Conservation (phyloP, 2,113 vertebrate species). For the Forbesichthys agassizii region DNA sequence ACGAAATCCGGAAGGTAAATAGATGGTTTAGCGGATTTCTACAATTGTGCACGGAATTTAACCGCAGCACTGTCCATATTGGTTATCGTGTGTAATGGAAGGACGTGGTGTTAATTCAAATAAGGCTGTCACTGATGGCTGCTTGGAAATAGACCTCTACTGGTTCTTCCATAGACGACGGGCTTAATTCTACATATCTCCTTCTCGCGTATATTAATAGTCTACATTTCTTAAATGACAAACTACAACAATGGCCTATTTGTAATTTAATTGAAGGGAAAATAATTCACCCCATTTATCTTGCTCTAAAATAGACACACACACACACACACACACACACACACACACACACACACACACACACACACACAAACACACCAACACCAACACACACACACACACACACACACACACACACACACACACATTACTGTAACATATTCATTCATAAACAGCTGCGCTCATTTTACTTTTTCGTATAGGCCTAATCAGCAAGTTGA, state of each 20-base stretch:
- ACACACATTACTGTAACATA: too few relatives aligned
- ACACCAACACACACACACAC: too few relatives aligned
- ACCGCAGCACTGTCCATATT: not conserved
- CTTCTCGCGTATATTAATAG: too few relatives aligned
- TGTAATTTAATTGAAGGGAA: not conserved
- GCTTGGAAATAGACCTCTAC: not conserved
- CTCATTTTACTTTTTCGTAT: too few relatives aligned
- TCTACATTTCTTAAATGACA: not conserved
- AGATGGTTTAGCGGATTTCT: not conserved
- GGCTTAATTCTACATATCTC: not conserved
- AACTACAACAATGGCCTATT: not conserved
- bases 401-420: too few relatives aligned
- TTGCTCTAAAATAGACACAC: too few relatives aligned
- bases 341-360: too few relatives aligned
- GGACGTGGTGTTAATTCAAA: constrained; percentile 6
- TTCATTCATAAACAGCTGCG: too few relatives aligned
- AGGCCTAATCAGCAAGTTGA: too few relatives aligned
- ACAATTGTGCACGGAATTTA: not conserved
- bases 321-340: too few relatives aligned
- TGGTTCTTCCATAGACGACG: constrained; percentile 1
- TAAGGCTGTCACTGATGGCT: constrained; percentile 8
- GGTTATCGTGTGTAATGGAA: constrained; percentile 1
- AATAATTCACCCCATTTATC: too few relatives aligned
- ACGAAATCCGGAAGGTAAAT: constrained; percentile 98
- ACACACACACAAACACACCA: too few relatives aligned